Conservation (phyloP, 2,888 invertebrate species). For the Drosophila yooni region DNA sequence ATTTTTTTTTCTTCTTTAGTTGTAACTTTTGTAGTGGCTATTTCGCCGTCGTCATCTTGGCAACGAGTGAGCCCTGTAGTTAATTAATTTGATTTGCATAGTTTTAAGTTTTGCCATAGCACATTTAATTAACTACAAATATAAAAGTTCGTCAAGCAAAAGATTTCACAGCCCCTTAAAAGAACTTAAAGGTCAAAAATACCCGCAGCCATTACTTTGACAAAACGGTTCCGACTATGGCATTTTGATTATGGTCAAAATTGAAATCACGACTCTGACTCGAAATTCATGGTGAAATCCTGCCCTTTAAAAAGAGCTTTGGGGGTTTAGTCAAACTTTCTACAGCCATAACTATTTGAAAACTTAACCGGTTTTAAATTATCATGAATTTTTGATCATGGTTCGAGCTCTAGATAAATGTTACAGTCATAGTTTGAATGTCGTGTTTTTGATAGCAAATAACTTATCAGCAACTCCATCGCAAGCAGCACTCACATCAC, state of each 20-base stretch:
- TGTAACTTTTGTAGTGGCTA: slow-evolving; percentile 13
- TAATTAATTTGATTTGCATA: slow-evolving; percentile 7
- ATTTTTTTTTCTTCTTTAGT: slow-evolving; percentile 17
- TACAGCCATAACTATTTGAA: neutral
- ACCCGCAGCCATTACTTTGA: neutral
- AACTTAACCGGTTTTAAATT: neutral
- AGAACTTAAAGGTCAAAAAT: neutral
- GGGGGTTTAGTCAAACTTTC: neutral
- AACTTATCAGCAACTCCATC: slow-evolving; percentile 21
- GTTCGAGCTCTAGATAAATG: neutral
- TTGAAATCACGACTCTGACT: neutral
- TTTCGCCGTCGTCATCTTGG: slow-evolving; percentile 10
- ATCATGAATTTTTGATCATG: neutral
- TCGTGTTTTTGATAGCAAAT: slow-evolving; percentile 8
- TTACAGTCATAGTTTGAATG: neutral
- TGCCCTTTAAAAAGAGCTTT: neutral
- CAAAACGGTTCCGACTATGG: neutral
- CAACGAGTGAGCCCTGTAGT: neutral
- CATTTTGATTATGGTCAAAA: neutral
- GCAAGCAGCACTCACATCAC: slow-evolving; percentile 1
- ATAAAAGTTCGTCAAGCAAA: neutral
- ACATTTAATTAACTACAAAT: neutral
- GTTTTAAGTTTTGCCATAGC: slow-evolving; percentile 1
- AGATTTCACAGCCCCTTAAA: neutral
- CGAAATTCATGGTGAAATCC: neutral